These are phyloP conservation scores for Tetragonula carbonaria DNA, from an alignment of 2,888 invertebrate species.

Conservation along the genomic window DNA sequence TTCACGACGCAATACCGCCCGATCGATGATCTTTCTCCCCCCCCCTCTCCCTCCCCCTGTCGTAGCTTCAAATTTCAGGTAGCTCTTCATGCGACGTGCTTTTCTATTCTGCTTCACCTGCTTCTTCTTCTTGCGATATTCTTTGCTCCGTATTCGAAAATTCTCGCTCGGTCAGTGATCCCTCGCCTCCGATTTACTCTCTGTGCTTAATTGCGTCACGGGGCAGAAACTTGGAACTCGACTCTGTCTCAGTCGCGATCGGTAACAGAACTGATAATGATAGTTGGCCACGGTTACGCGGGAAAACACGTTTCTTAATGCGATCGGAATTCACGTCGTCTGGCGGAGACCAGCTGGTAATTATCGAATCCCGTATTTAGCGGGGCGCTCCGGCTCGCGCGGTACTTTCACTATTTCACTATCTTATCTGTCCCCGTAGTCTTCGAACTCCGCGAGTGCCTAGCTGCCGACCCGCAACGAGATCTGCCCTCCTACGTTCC, in stretches of 20 bases:
- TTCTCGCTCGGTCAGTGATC: background rate
- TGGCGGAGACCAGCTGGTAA: slow-evolving; percentile 27
- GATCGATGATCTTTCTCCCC: background rate
- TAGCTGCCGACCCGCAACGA: slow-evolving; percentile 49
- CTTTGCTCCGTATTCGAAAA: background rate
- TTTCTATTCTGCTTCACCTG: too few species aligned
- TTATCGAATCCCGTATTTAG: slow-evolving; percentile 48
- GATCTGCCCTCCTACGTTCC: slow-evolving; percentile 60
- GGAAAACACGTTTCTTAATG: background rate
- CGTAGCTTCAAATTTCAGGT: background rate
- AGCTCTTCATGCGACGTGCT: background rate
- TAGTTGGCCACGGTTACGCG: too few species aligned
- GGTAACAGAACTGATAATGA: background rate
- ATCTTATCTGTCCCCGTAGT: slow-evolving; percentile 51
- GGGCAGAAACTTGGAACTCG: background rate
- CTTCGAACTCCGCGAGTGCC: slow-evolving; percentile 55
- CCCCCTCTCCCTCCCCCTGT: background rate
- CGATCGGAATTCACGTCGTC: slow-evolving; percentile 38
- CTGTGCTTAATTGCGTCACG: background rate
- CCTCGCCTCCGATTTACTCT: background rate
- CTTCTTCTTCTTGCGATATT: background rate
- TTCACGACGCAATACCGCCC: background rate
- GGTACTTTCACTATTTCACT: slow-evolving; percentile 60
- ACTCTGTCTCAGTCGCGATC: too few species aligned
- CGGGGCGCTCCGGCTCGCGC: slow-evolving; percentile 26